Base-by-base conservation (phyloP, 2,888 invertebrate genomes). In the Sturmia bella region DNA sequence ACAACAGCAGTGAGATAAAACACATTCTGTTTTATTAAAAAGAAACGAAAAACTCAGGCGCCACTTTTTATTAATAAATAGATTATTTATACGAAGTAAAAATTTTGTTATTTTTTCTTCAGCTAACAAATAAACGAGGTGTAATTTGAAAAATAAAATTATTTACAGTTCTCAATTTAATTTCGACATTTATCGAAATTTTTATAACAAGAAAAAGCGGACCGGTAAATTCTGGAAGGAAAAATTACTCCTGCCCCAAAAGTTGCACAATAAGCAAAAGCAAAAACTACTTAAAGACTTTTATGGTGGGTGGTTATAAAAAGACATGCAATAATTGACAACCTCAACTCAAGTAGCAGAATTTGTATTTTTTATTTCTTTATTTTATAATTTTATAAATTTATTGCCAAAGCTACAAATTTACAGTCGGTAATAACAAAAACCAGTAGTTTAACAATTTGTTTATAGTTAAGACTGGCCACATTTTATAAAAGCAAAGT, bases 361-460 rank as follows among this genome's bases (percentile, higher is more conserved):
- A 48, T 57, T 41, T 52, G 7, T 63, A 9, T 41, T 43, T 17
- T 64, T 48, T 43, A 7, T 63, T 37, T 48, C 37, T 32, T 37
- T 56, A 63, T 43, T 66, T 59, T 70, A 61, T 52, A 63, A 63
- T 48, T 77, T 56, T 70, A 56, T 48, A 56, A 54, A 70, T 56
- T 63, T 70, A 63, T 54, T 70, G 54, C 69, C 61, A 76, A 41
- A 54, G 45, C 69, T 63, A 77, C 76, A 77, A 63, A 37, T 43
- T 21, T 57, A 43, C 54, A 37, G 19, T 50, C 39, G 52, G 50
- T 52, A 21, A 50, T 63, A 74, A 66, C 41, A 75, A 69, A 79
- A 79, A 72, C 78, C 72, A 79, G 78, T 79, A 79, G 78, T 79
- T 72, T 72, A 73, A 76, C 68, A 76, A 69, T 76, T 76, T 52